Evolutionary conservation across 2,797 vertebrate species (phyloP).

Genomic region (Urocyon cinereoargenteus): DNA sequence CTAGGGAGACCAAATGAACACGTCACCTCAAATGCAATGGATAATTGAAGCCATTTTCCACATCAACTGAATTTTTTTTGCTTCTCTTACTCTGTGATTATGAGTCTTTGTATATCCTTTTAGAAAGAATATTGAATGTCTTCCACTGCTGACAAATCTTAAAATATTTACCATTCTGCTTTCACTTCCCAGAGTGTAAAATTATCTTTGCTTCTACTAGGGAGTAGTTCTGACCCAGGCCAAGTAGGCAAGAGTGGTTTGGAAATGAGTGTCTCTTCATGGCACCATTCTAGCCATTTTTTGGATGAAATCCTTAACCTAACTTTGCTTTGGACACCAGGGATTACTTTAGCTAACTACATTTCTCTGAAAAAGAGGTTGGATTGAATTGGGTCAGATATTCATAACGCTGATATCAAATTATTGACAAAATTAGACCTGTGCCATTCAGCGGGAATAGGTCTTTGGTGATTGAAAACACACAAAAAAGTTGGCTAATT

Average conservation of each 20-base stretch:
- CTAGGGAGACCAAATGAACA: neutral
- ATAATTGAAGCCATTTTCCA: neutral
- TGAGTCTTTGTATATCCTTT: neutral
- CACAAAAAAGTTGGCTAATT: neutral
- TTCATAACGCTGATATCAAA: neutral
- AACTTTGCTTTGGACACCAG: neutral
- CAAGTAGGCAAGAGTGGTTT: neutral
- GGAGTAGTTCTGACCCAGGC: neutral
- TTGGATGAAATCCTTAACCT: neutral
- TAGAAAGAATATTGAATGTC: conserved; percentile 14
- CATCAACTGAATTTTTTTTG: neutral
- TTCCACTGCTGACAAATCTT: neutral
- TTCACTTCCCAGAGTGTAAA: neutral
- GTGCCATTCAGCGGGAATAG: neutral
- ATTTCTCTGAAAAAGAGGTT: neutral
- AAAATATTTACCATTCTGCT: neutral
- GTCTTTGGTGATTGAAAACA: neutral
- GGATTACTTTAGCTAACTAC: neutral
- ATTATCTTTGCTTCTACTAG: neutral
- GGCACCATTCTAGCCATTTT: neutral
- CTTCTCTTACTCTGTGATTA: conserved; percentile 6
- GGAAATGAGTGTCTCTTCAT: neutral
- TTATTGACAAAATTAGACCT: neutral
- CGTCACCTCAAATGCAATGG: neutral
- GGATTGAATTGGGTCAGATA: neutral